Conservation (phyloP, 64 coral and sea anemone genomes). For the Hydrozoanthus tunicans region DNA sequence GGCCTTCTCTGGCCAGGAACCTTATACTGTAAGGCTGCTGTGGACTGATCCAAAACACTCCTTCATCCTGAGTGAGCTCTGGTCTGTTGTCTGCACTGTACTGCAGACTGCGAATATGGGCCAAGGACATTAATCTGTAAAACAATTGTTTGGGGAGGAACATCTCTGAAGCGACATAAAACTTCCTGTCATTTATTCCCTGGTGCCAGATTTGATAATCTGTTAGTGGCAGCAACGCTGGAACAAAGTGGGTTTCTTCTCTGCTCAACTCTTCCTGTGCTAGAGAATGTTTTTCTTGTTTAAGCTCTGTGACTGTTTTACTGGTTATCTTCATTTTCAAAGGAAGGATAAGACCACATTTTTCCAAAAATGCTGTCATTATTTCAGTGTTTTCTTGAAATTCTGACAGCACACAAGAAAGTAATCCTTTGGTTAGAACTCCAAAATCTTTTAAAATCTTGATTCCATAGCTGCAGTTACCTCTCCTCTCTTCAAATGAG, state of each 20-base stretch:
- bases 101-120: neutral
- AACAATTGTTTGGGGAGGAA: slow-evolving; percentile 26
- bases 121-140: slow-evolving; percentile 31
- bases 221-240: neutral
- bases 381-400: neutral
- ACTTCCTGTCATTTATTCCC: neutral
- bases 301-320: neutral
- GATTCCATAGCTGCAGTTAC: neutral
- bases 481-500: too few relatives aligned
- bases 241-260: slow-evolving; percentile 19
- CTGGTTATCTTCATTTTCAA: neutral
- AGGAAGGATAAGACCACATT: neutral
- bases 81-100: slow-evolving; percentile 37
- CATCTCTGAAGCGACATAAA: slow-evolving; percentile 22
- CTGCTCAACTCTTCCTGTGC: neutral
- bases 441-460: neutral
- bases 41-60: slow-evolving; percentile 2
- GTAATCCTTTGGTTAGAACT: neutral
- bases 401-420: neutral
- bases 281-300: too few relatives aligned
- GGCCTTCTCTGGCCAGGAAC: neutral
- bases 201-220: neutral
- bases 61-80: neutral
- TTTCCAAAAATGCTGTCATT: neutral
- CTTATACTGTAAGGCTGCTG: slow-evolving; percentile 1